A percentile compares a stretch with the other conserved stretches of the same genome.
phyloP scores from a whole-genome alignment of 2,113 vertebrate species.

The Morone saxatilis region DNA sequence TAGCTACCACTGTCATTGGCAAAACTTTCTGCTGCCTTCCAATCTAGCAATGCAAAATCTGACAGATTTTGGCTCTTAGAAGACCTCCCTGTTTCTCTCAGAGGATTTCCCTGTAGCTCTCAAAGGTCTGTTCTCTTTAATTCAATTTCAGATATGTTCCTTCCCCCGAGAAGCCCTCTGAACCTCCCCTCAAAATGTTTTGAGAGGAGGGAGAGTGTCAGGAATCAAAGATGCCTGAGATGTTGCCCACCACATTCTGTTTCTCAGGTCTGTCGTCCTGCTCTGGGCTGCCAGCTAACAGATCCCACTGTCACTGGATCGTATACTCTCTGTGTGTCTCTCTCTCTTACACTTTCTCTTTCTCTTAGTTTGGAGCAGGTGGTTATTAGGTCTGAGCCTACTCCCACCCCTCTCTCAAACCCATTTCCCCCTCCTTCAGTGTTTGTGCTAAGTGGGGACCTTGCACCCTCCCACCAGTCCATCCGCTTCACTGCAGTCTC shows the following conservation, averaged over 20 bases:
- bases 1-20: constrained; percentile 2
- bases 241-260: constrained; percentile 1
- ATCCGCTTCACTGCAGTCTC: constrained; percentile 70
- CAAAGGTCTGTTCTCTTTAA: constrained; percentile 48
- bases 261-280: constrained; percentile 22
- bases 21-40: neutral
- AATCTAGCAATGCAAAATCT: constrained; percentile 1
- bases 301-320: constrained; percentile 27
- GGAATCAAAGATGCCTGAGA: constrained; percentile 38
- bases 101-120: constrained; percentile 45
- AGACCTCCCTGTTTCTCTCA: constrained; percentile 33
- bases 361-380: constrained; percentile 51
- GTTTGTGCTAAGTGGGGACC: constrained; percentile 78
- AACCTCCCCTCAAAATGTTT: constrained; percentile 42
- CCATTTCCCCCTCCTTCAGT: constrained; percentile 57
- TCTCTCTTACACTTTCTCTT: constrained; percentile 22
- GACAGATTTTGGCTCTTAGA: constrained; percentile 28
- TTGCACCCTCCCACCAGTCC: constrained; percentile 71
- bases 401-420: constrained; percentile 53
- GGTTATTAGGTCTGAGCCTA: constrained; percentile 68
- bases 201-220: constrained; percentile 18
- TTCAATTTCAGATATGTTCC: constrained; percentile 55
- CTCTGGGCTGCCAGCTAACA: constrained; percentile 10
- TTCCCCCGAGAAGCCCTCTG: constrained; percentile 45
- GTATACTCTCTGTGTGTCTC: constrained; percentile 19